These are phyloP conservation scores for Imbricaverruca yamaguchii DNA, from an alignment of 2,888 invertebrate genomes.

Conservation along the genomic window DNA sequence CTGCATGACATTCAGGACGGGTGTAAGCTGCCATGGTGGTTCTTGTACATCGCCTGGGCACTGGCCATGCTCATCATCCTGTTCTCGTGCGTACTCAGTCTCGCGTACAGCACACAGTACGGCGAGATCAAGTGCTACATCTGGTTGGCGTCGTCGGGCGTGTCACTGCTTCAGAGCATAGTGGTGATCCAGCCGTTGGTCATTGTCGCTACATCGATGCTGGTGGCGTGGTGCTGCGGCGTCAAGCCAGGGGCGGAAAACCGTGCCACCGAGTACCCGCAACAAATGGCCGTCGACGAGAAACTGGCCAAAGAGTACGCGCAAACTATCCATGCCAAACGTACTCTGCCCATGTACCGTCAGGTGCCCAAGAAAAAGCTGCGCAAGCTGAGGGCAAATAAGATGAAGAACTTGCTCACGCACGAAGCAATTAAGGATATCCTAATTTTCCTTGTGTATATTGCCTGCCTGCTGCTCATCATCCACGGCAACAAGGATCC, in stretches of 20 bases:
- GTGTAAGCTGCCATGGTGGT: slow-evolving; percentile 31
- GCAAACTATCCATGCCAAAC: slow-evolving; percentile 1
- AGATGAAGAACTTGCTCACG: slow-evolving; percentile 45
- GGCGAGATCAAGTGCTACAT: slow-evolving; percentile 30
- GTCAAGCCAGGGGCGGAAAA: not conserved
- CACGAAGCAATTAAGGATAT: slow-evolving; percentile 44
- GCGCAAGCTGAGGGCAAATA: slow-evolving; percentile 36
- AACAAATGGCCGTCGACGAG: not conserved
- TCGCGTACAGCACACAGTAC: slow-evolving; percentile 29
- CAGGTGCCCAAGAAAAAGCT: slow-evolving; percentile 38
- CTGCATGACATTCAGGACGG: not conserved
- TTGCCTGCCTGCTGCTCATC: slow-evolving; percentile 44
- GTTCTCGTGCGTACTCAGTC: slow-evolving; percentile 24
- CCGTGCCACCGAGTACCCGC: not conserved
- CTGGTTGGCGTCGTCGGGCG: slow-evolving; percentile 30
- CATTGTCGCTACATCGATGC: slow-evolving; percentile 23
- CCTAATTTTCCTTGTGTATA: slow-evolving; percentile 43
- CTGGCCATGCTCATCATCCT: slow-evolving; percentile 26
- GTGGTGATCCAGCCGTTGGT: slow-evolving; percentile 31
- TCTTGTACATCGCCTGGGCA: slow-evolving; percentile 31
- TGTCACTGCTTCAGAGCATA: slow-evolving; percentile 28
- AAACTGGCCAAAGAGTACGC: not conserved
- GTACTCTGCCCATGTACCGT: not conserved
- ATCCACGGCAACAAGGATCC: slow-evolving; percentile 43
- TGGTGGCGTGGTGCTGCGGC: slow-evolving; percentile 4